phyloP scores from a whole-genome alignment of 2,113 vertebrate genomes.

The Oreotrochilus melanogaster region DNA sequence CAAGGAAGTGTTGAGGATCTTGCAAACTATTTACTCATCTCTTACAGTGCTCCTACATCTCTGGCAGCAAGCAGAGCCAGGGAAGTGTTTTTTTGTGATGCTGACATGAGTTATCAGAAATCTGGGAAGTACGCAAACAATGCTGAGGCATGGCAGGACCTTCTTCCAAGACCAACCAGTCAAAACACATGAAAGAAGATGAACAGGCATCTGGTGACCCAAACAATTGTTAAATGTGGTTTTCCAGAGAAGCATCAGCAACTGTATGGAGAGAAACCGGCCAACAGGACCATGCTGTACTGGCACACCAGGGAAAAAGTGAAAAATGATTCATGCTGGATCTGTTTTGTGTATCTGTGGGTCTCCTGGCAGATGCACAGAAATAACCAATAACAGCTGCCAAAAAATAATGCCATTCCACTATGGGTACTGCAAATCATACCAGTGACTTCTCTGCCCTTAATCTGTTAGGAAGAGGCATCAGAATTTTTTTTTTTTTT shows the following conservation, averaged over 20 bases:
- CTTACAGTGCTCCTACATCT: neutral
- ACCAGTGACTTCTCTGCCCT: neutral
- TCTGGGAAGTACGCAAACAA: neutral
- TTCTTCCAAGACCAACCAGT: neutral
- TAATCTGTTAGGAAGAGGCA: neutral
- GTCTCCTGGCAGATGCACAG: neutral
- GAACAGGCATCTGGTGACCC: neutral
- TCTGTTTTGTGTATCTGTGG: fast-evolving
- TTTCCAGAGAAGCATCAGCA: neutral
- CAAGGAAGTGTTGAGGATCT: neutral
- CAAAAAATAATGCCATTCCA: neutral
- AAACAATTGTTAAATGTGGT: neutral
- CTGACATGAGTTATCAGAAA: neutral
- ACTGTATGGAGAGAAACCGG: neutral
- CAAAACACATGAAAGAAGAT: neutral
- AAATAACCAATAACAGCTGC: neutral
- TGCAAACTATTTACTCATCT: neutral
- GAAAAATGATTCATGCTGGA: neutral
- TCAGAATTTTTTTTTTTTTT: neutral
- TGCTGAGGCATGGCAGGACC: neutral
- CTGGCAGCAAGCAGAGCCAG: neutral
- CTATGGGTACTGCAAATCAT: neutral
- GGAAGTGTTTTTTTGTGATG: neutral
- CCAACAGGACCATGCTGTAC: neutral
- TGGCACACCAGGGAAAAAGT: neutral